Evolutionary conservation across 2,888 invertebrate species (phyloP), one percentile per base, ranked within the genome.

Genomic region (Synanthedon vespiformis): DNA sequence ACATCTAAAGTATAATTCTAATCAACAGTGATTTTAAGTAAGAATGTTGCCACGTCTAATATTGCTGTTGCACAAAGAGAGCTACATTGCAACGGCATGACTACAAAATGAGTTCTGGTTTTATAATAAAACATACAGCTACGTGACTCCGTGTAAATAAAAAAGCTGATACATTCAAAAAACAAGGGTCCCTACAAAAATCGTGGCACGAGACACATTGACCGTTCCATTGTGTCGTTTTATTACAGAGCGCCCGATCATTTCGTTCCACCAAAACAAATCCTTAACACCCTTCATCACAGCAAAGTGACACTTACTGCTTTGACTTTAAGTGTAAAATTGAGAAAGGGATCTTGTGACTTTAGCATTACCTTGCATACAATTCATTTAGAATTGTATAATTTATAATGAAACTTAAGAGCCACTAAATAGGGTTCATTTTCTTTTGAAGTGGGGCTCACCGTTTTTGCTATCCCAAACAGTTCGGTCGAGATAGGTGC

Each of bases 161-260:
- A 76, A 80, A 80, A 77, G 62, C 57, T 55, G 55, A 48, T 58
- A 57, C 58, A 63, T 49, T 50, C 63, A 71, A 62, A 65, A 77
- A 75, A 77, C 76, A 71, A 62, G 49, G 52, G 52, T 67, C 63
- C 66, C 67, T 67, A 72, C 69, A 71, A 71, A 75, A 80, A 77
- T 78, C 68, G 75, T 82, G 81, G 84, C 84, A 85, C 84, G 84
- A 80, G 84, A 77, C 84, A 82, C 77, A 74, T 74, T 77, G 78
- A 75, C 78, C 76, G 72, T 64, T 72, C 70, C 70, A 77, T 77
- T 80, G 72, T 77, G 68, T 74, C 66, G 67, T 78, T 80, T 81
- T 79, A 76, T 77, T 52, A 57, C 60, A 59, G 59, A 70, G 67
- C 70, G 70, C 68, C 70, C 74, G 72, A 70, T 70, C 72, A 72